phyloP scores from a whole-genome alignment of 1,140 invertebrate species.

The Odontomachus brunneus region DNA sequence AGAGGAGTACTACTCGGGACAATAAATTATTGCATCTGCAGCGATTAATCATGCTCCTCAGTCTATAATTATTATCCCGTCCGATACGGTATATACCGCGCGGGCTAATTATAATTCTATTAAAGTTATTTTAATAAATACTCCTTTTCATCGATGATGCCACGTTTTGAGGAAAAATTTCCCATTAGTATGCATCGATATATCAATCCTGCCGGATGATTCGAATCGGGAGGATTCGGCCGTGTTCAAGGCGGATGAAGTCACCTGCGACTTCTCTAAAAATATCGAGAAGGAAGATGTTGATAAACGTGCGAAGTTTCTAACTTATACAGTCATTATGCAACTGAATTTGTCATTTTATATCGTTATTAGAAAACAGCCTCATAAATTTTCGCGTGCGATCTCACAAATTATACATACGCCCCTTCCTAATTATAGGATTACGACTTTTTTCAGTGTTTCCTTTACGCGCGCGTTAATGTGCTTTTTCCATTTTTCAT shows the following conservation, averaged over 20 bases:
- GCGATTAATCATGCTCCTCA: slow-evolving; percentile 68
- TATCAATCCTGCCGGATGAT: slow-evolving; percentile 21
- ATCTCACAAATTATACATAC: background rate
- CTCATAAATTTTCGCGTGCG: background rate
- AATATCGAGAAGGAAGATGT: slow-evolving; percentile 2
- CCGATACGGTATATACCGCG: slow-evolving; percentile 15
- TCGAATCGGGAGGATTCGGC: background rate
- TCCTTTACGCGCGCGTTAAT: background rate
- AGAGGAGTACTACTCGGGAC: slow-evolving; percentile 58
- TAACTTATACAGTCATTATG: background rate
- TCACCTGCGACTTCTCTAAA: background rate
- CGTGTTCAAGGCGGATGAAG: background rate
- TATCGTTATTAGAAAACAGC: background rate
- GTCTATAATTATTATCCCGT: slow-evolving; percentile 66
- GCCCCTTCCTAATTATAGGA: background rate
- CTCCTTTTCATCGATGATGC: slow-evolving; percentile 27
- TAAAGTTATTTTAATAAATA: slow-evolving; percentile 49
- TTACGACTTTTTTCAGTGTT: background rate
- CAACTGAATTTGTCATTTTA: background rate
- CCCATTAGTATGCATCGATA: slow-evolving; percentile 22
- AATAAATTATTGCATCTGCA: slow-evolving; percentile 70
- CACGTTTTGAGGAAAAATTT: slow-evolving; percentile 40
- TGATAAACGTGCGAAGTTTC: background rate
- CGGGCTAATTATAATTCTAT: slow-evolving; percentile 64
- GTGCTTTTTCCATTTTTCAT: background rate